Evolutionary conservation across 2,888 invertebrate genomes (phyloP).

Genomic region (Alentia gelatinosa): DNA sequence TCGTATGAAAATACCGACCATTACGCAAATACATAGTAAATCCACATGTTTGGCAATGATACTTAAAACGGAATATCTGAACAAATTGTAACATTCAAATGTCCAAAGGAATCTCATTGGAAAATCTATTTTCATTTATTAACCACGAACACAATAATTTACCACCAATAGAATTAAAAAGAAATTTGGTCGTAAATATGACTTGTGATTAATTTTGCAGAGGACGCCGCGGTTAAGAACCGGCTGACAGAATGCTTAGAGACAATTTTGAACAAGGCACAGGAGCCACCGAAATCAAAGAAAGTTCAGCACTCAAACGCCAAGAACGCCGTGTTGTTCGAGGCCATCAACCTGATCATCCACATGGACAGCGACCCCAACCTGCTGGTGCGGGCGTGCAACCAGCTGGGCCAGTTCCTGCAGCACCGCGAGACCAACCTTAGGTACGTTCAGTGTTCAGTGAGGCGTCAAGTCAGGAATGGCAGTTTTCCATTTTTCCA

Average conservation of each 20-base stretch:
- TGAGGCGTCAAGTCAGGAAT: no score
- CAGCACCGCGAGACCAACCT: slow-evolving; percentile 96
- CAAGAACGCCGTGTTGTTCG: slow-evolving; percentile 99
- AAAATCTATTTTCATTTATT: no score
- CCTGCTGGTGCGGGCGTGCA: slow-evolving; percentile 97
- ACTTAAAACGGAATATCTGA: background rate
- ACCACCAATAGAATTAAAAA: background rate
- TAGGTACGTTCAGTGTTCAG: slow-evolving; percentile 82
- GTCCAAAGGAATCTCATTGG: background rate
- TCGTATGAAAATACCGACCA: no score
- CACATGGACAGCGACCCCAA: slow-evolving; percentile 99
- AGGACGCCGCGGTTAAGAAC: slow-evolving; percentile 97
- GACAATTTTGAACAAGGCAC: slow-evolving; percentile 98
- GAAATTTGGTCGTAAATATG: background rate
- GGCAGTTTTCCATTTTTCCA: no score
- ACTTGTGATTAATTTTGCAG: slow-evolving; percentile 65
- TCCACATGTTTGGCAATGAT: background rate
- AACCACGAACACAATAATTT: background rate
- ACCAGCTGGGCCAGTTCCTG: slow-evolving; percentile 98
- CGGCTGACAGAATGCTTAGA: slow-evolving; percentile 98
- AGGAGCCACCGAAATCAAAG: slow-evolving; percentile 97
- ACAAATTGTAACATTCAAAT: background rate
- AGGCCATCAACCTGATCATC: slow-evolving; percentile 99
- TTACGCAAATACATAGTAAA: background rate
- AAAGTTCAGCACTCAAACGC: slow-evolving; percentile 99